A percentile compares a stretch with the other conserved stretches of the same genome.
Conservation (phyloP, 2,797 vertebrate species). For the Odontamblyopus lacepedii region DNA sequence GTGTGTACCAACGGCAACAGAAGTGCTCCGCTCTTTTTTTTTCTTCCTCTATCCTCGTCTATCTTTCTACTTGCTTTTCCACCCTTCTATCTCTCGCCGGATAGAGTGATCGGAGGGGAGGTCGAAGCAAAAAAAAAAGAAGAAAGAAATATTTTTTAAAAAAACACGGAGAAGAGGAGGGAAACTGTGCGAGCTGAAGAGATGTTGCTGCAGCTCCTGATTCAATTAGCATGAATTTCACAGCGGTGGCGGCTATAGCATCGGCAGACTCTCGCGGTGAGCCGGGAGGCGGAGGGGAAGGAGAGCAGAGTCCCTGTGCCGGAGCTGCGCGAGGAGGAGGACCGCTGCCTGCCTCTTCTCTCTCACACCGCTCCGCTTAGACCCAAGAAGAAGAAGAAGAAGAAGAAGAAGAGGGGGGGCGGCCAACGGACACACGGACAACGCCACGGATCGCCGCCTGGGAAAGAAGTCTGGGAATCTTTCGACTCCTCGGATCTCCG, state of each 20-base stretch:
- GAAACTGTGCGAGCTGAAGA: constrained; percentile 63
- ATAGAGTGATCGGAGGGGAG: background rate
- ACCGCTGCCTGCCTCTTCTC: constrained; percentile 44
- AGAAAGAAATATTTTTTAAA: constrained; percentile 27
- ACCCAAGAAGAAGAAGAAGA: too few species aligned
- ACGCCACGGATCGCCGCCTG: constrained; percentile 26
- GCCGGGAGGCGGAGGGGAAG: constrained; percentile 25
- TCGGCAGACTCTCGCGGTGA: constrained; percentile 58
- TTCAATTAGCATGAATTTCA: constrained; percentile 82
- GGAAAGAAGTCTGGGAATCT: constrained; percentile 34
- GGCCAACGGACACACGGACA: constrained; percentile 3
- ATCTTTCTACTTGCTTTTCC: background rate
- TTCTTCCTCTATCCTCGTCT: constrained; percentile 24
- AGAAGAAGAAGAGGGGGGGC: constrained; percentile 18
- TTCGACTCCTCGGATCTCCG: constrained; percentile 32
- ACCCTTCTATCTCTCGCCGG: background rate
- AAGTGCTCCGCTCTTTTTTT: constrained; percentile 11
- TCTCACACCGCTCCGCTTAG: constrained; percentile 39
- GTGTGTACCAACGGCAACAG: constrained; percentile 53
- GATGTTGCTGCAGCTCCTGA: constrained; percentile 77
- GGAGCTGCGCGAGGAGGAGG: constrained; percentile 58
- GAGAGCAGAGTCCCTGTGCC: constrained; percentile 45
- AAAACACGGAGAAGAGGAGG: constrained; percentile 37
- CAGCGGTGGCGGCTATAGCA: constrained; percentile 62
- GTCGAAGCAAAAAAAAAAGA: background rate